These are phyloP conservation scores for Caenorhabditis uteleia DNA, from an alignment of 2,888 invertebrate species.

Conservation along the genomic window DNA sequence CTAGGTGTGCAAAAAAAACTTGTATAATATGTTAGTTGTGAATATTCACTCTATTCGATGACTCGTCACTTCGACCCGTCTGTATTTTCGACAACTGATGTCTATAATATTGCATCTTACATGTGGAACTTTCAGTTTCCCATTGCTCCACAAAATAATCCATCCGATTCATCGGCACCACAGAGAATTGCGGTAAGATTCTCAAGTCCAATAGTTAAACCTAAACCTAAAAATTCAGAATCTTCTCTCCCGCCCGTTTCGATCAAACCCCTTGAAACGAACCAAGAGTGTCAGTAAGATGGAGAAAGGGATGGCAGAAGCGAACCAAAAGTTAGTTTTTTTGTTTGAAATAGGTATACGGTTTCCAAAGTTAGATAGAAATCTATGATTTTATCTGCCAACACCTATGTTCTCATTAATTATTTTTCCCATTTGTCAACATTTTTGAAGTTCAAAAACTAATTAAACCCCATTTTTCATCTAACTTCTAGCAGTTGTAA, in stretches of 20 bases:
- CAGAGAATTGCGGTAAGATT: constrained; percentile 32
- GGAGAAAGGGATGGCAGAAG: constrained; percentile 43
- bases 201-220: background rate
- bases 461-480: too few species aligned
- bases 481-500: too few species aligned
- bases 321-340: constrained; percentile 41
- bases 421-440: too few species aligned
- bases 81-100: constrained; percentile 23
- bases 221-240: constrained; percentile 51
- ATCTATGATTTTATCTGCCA: too few species aligned
- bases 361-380: too few species aligned
- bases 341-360: too few species aligned
- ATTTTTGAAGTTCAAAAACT: too few species aligned
- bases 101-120: constrained; percentile 17
- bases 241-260: constrained; percentile 66
- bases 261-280: constrained; percentile 67
- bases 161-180: constrained; percentile 27
- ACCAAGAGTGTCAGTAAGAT: constrained; percentile 69
- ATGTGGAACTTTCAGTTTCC: constrained; percentile 40
- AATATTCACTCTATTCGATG: too few species aligned
- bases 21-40: too few species aligned
- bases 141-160: constrained; percentile 18
- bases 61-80: constrained; percentile 36
- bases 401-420: too few species aligned
- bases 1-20: too few species aligned